phyloP scores from a whole-genome alignment of 2,888 invertebrate genomes.

The Chloromyia formosa region DNA sequence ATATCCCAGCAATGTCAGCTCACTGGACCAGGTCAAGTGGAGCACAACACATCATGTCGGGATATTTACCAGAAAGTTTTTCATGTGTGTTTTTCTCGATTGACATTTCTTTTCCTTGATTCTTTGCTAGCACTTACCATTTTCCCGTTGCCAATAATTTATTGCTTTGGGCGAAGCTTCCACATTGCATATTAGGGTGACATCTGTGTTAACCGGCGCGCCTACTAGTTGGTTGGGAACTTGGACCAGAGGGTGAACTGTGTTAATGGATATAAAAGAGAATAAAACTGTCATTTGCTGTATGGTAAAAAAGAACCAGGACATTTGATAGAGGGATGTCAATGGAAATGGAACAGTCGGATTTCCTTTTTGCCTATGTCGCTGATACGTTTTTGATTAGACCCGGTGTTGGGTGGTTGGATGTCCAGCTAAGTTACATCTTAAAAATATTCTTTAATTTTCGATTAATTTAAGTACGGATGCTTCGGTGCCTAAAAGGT shows the following conservation, averaged over 20 bases:
- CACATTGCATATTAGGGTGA: constrained; percentile 84
- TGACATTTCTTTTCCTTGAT: neutral
- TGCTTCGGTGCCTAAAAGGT: no score
- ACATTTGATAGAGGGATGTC: neutral
- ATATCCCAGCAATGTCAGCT: neutral
- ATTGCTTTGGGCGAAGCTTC: constrained; percentile 94
- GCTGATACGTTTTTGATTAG: neutral
- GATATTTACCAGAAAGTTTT: neutral
- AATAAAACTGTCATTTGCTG: constrained; percentile 43
- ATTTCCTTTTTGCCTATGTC: neutral
- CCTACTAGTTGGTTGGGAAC: constrained; percentile 93
- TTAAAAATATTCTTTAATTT: no score
- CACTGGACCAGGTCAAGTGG: neutral
- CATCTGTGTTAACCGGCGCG: constrained; percentile 85
- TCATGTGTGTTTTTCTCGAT: neutral
- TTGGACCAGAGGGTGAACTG: constrained; percentile 93
- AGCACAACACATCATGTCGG: neutral
- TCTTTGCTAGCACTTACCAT: constrained; percentile 69
- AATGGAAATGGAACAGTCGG: neutral
- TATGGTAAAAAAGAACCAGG: neutral
- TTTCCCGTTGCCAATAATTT: constrained; percentile 93
- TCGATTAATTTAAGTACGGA: no score
- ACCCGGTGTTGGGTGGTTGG: no score
- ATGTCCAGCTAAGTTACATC: no score
- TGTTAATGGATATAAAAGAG: constrained; percentile 19